These are phyloP conservation scores for Athalia circularis DNA, from an alignment of 2,888 invertebrate species.

Conservation along the genomic window DNA sequence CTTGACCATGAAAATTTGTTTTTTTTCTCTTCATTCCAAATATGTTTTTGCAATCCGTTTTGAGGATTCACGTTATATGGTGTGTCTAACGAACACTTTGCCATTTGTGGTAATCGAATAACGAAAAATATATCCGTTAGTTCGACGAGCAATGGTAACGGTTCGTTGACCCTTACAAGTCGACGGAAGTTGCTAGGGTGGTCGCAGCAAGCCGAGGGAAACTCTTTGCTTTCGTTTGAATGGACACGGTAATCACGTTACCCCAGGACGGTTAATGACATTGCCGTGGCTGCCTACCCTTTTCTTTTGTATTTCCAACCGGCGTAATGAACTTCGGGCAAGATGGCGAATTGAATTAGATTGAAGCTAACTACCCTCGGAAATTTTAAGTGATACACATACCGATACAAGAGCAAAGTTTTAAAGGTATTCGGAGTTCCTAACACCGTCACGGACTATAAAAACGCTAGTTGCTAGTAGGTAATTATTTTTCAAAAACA, in stretches of 20 bases:
- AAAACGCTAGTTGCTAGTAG: no score
- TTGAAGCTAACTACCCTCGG: slow-evolving; percentile 20
- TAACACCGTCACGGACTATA: neutral
- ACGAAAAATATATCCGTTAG: neutral
- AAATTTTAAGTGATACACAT: slow-evolving; percentile 31
- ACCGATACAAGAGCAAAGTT: slow-evolving; percentile 1
- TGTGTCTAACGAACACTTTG: no score
- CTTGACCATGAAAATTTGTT: neutral
- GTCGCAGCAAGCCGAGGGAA: neutral
- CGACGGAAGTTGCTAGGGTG: neutral
- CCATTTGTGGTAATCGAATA: neutral
- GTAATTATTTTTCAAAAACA: no score
- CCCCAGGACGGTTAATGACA: slow-evolving; percentile 51
- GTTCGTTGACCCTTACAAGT: slow-evolving; percentile 24
- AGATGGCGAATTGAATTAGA: slow-evolving; percentile 36
- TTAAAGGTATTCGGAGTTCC: neutral
- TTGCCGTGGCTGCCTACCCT: slow-evolving; percentile 47
- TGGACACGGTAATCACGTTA: slow-evolving; percentile 55
- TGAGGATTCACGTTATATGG: no score
- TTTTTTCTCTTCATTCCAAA: neutral
- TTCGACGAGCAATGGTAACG: slow-evolving; percentile 13
- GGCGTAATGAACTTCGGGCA: slow-evolving; percentile 52
- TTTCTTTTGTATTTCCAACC: slow-evolving; percentile 50
- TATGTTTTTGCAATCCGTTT: neutral
- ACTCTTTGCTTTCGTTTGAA: slow-evolving; percentile 53